Evolutionary conservation across 2,888 invertebrate species (phyloP).

Genomic region (Drosophila acutilabella): DNA sequence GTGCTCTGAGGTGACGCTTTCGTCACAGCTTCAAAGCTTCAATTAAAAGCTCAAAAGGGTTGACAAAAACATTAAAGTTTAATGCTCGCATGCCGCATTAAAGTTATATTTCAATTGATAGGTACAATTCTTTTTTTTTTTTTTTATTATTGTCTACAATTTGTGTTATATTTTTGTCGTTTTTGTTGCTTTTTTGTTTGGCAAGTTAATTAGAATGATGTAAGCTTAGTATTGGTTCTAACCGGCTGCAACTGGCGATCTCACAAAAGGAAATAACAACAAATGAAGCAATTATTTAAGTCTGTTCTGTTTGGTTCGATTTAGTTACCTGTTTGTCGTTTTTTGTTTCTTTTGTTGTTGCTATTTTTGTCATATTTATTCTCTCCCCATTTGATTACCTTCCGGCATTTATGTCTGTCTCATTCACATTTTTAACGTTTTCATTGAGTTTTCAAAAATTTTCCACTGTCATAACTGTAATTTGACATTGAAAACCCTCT

Average conservation of each 20-base stretch:
- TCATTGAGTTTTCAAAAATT: slow-evolving; percentile 18
- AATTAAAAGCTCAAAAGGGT: slow-evolving; percentile 48
- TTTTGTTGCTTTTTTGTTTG: slow-evolving; percentile 20
- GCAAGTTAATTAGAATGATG: slow-evolving; percentile 61
- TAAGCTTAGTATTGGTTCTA: slow-evolving; percentile 56
- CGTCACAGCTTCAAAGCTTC: slow-evolving; percentile 38
- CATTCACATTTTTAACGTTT: slow-evolving; percentile 6
- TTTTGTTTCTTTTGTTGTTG: slow-evolving; percentile 34
- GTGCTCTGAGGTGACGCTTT: slow-evolving; percentile 46
- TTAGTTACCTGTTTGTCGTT: slow-evolving; percentile 14
- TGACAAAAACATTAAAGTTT: slow-evolving; percentile 12
- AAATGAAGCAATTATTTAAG: slow-evolving; percentile 64
- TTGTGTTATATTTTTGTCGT: slow-evolving; percentile 3
- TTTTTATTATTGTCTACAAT: slow-evolving; percentile 3
- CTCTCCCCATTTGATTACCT: slow-evolving; percentile 52
- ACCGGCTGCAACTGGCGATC: slow-evolving; percentile 62
- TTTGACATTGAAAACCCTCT: slow-evolving; percentile 45
- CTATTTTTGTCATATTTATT: slow-evolving; percentile 7
- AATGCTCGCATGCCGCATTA: slow-evolving; percentile 27
- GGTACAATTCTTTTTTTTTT: slow-evolving; percentile 5
- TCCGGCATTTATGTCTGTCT: slow-evolving; percentile 45
- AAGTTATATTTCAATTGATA: slow-evolving; percentile 32
- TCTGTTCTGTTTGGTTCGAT: slow-evolving; percentile 36
- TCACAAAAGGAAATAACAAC: slow-evolving; percentile 23
- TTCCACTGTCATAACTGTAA: slow-evolving; percentile 43